phyloP scores from a whole-genome alignment of 2,797 vertebrate genomes.

The Tarsius wallacei region DNA sequence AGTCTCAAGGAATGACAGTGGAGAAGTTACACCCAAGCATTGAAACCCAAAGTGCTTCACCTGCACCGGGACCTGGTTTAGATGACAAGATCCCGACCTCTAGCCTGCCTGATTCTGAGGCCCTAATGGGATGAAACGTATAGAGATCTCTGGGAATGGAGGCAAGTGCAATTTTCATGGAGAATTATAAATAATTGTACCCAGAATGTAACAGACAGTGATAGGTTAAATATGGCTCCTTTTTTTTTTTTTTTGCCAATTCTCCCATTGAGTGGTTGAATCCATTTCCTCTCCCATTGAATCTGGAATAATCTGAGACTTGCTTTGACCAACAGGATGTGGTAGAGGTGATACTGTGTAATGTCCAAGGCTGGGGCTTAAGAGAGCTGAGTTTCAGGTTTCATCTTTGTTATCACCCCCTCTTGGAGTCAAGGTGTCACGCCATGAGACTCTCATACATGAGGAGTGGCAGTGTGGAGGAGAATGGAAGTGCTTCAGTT shows the following conservation, averaged over 20 bases:
- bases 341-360: too few species aligned
- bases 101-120: not conserved
- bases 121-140: not conserved
- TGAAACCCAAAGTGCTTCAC: not conserved
- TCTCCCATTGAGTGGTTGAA: not conserved
- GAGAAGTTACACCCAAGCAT: not conserved
- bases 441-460: not conserved
- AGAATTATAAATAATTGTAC: not conserved
- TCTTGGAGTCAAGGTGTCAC: not conserved
- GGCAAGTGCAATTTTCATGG: not conserved
- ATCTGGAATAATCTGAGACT: not conserved
- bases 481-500: not conserved
- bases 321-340: not conserved
- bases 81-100: not conserved
- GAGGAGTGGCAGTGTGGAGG: not conserved
- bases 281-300: not conserved
- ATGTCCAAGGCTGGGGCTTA: not conserved
- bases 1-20: not conserved
- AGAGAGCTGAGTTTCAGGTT: not conserved
- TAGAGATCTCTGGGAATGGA: not conserved
- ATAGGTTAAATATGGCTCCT: not conserved
- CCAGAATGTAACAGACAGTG: not conserved
- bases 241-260: not conserved
- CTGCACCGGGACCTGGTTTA: not conserved
- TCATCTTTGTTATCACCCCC: not conserved